Base-by-base conservation (phyloP, 2,888 invertebrate genomes). In the Aspidiotus destructor region DNA sequence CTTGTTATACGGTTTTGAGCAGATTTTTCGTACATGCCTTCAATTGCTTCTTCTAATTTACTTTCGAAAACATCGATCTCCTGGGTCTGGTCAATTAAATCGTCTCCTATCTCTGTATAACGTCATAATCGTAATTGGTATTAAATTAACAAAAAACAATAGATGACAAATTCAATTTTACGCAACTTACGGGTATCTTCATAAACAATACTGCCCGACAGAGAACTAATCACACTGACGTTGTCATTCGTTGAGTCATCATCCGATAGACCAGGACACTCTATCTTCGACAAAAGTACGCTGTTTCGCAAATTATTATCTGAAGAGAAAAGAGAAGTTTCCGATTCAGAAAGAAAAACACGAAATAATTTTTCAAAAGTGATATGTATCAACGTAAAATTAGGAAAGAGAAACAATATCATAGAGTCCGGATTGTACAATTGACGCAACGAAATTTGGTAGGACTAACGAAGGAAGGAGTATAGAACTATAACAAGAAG, bases 21-120 rank as follows among this genome's bases (percentile, higher is more conserved):
- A 72, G 92, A 90, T 74, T 95, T 92, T 73, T 94, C 90, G n/a
- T 86, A 85, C 54, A 93, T 81, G 40, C 88, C 89, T 75, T 98
- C 97, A 64, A 97, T 84, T 1, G 88, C 84, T 76, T 93, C 92
- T 42, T 85, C 81, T 41, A 97, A 81, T 77, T 92, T 92, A 74
- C 94, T 93, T 78, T 96, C 95, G 72, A 90, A 86, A 8, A 81
- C 79, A 73, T 89, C 89, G 73, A 88, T 88, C 77, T 83, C 82
- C 5, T 80, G 78, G 15, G 80, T 75, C 71, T 86, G 86, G 71
- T 85, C 85, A 42, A 81, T 79, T 70, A 81, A 79, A 62, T 75
- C 75, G 62, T 71, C 72, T 53, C 76, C 69, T 70, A 67, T 41
- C 16, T 55, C 63, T 69, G 15, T 41, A 41, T 42, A 41, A 61